Evolutionary conservation across 1,140 invertebrate genomes (phyloP).

Genomic region (Lerema accius): DNA sequence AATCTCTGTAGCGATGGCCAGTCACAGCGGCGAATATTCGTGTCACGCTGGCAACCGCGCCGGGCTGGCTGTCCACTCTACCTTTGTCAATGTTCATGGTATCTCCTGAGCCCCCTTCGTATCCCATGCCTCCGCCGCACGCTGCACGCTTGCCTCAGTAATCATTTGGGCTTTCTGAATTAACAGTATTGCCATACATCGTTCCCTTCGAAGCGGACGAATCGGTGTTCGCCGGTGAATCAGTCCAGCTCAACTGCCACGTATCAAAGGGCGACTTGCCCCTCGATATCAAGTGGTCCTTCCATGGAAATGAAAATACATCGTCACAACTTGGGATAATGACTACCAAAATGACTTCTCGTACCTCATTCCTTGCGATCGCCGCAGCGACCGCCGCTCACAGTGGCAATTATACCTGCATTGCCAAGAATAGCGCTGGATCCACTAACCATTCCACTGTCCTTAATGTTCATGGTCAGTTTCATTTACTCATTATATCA

Average conservation of each 20-base stretch:
- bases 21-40: slow-evolving; percentile 89
- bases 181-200: slow-evolving; percentile 90
- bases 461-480: slow-evolving; percentile 89
- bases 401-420: slow-evolving; percentile 87
- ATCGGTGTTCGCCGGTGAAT: slow-evolving; percentile 89
- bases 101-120: slow-evolving; percentile 56
- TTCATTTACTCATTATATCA: slow-evolving; percentile 54
- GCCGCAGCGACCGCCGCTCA: slow-evolving; percentile 85
- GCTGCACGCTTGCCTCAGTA: slow-evolving; percentile 74
- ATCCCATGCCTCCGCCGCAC: slow-evolving; percentile 66
- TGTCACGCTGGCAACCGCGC: slow-evolving; percentile 88
- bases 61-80: slow-evolving; percentile 85
- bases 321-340: slow-evolving; percentile 85
- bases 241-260: slow-evolving; percentile 86
- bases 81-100: slow-evolving; percentile 86
- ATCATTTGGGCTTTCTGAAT: slow-evolving; percentile 71
- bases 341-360: slow-evolving; percentile 86
- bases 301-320: slow-evolving; percentile 85
- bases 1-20: slow-evolving; percentile 86
- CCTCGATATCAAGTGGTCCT: slow-evolving; percentile 84
- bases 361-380: slow-evolving; percentile 88
- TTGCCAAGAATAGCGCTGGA: slow-evolving; percentile 87
- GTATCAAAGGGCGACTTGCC: slow-evolving; percentile 88
- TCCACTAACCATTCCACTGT: slow-evolving; percentile 87
- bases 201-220: slow-evolving; percentile 90